Conservation (phyloP, 2,888 invertebrate genomes). For the Morpho helenor region DNA sequence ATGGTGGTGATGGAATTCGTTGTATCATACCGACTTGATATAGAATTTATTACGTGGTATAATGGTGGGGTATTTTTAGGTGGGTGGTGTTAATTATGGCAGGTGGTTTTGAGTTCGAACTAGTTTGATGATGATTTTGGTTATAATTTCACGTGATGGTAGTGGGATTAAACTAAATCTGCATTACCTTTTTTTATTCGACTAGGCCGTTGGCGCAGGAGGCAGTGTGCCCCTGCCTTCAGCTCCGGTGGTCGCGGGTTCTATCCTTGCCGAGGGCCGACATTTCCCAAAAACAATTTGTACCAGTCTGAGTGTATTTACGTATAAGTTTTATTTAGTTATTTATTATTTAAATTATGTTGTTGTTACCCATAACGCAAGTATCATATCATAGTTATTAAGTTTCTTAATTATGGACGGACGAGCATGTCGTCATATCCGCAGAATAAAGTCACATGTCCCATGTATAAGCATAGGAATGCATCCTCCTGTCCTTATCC, state of each 20-base stretch:
- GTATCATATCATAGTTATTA: no score
- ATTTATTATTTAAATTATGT: no score
- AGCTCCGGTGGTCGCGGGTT: background rate
- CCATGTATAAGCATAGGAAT: no score
- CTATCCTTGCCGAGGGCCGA: no score
- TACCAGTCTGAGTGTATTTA: no score
- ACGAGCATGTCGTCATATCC: no score
- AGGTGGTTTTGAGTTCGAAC: background rate
- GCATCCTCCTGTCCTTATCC: no score
- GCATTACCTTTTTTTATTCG: background rate
- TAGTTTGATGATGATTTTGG: background rate
- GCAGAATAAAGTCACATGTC: no score
- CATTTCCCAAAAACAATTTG: no score
- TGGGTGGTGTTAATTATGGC: background rate
- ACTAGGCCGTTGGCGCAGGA: background rate
- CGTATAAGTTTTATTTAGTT: no score
- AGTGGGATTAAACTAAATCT: background rate
- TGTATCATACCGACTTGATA: conserved; percentile 31
- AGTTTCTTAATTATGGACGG: no score
- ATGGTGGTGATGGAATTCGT: conserved; percentile 34
- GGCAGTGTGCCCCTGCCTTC: background rate
- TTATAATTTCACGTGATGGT: background rate
- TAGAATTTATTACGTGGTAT: conserved; percentile 27
- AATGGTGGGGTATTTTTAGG: conserved; percentile 4
- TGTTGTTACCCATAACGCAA: no score